A percentile compares a stretch with the other conserved stretches of the same genome.
These are phyloP conservation scores for Dermatemys mawii DNA, from an alignment of 2,113 vertebrate species.

Conservation along the genomic window DNA sequence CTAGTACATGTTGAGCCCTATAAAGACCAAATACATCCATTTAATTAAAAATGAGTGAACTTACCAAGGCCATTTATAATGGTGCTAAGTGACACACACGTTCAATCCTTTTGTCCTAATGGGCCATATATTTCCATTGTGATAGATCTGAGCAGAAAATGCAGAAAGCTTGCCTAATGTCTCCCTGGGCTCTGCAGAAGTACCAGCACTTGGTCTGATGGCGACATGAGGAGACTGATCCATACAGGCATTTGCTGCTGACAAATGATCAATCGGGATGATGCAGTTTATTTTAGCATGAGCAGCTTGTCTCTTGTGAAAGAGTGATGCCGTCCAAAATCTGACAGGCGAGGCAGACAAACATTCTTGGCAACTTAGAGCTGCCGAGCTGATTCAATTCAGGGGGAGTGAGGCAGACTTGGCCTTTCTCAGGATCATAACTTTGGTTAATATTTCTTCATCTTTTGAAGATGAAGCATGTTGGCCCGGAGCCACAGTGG, in stretches of 20 bases:
- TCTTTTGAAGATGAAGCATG: not conserved
- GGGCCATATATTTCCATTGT: not conserved
- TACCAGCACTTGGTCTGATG: fast-evolving
- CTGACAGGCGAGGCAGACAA: not conserved
- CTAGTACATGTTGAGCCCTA: slow-evolving; percentile 18
- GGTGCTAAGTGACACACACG: slow-evolving; percentile 34
- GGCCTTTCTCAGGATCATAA: not conserved
- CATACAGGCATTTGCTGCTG: not conserved
- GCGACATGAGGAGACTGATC: not conserved
- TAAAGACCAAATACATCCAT: not conserved
- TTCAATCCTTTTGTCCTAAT: slow-evolving; percentile 39
- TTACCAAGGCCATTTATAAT: slow-evolving; percentile 40
- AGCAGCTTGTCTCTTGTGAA: slow-evolving; percentile 14
- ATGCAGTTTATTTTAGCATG: not conserved
- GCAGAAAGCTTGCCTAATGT: not conserved
- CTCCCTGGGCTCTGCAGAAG: not conserved
- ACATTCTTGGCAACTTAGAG: not conserved
- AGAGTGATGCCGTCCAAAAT: not conserved
- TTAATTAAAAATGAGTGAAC: slow-evolving; percentile 51
- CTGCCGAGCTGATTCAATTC: not conserved
- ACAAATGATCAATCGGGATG: not conserved
- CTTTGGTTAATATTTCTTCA: not conserved
- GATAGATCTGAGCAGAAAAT: not conserved
- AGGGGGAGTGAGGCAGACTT: not conserved
- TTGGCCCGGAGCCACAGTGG: not conserved